phyloP scores from a whole-genome alignment of 2,113 vertebrate genomes.

The Pagrus major region DNA sequence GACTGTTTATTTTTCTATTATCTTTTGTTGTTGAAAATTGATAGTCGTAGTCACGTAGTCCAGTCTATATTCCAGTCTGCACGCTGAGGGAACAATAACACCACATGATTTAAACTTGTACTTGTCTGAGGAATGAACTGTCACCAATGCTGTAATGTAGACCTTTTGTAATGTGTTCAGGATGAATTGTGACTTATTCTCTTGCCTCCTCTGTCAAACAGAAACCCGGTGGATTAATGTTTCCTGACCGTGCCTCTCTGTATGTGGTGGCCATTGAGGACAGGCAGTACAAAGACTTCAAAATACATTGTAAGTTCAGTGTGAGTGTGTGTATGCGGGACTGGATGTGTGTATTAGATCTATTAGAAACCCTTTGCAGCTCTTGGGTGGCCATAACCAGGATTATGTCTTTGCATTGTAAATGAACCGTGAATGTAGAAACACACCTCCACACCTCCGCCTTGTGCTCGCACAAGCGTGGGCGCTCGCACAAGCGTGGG shows the following conservation, averaged over 20 bases:
- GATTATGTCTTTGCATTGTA: slow-evolving; percentile 3
- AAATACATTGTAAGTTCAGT: slow-evolving; percentile 95
- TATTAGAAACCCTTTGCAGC: background rate
- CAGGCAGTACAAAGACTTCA: slow-evolving; percentile 99
- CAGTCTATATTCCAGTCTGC: background rate
- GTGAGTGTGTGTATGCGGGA: slow-evolving; percentile 7
- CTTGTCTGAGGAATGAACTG: slow-evolving; percentile 35
- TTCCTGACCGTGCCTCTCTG: slow-evolving; percentile 97
- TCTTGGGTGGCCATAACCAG: background rate
- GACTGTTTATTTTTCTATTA: background rate
- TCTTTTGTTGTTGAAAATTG: background rate
- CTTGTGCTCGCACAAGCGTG: background rate
- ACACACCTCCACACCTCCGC: background rate
- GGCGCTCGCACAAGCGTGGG: background rate
- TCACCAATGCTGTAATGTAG: slow-evolving; percentile 22
- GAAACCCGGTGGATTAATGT: slow-evolving; percentile 99
- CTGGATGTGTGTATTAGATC: background rate
- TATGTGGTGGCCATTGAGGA: slow-evolving; percentile 99
- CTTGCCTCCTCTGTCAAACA: slow-evolving; percentile 89
- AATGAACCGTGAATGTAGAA: background rate
- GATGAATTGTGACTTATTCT: slow-evolving; percentile 64
- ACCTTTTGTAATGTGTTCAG: slow-evolving; percentile 15
- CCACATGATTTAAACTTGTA: slow-evolving; percentile 17
- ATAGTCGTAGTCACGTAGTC: background rate
- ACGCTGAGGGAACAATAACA: background rate